phyloP scores from a whole-genome alignment of 2,888 invertebrate species.

The Parnassius apollo region DNA sequence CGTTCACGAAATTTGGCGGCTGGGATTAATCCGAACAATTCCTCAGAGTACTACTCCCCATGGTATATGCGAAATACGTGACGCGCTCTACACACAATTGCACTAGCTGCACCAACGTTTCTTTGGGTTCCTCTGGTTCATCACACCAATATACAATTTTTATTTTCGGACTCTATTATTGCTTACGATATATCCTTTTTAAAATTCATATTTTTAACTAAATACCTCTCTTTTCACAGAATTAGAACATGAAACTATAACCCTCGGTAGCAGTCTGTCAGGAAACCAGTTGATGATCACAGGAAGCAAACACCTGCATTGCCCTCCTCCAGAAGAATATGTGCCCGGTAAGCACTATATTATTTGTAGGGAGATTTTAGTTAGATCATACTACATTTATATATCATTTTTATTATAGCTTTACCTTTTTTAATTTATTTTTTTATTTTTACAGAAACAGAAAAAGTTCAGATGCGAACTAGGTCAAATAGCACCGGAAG shows the following conservation, averaged over 20 bases:
- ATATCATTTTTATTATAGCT: neutral
- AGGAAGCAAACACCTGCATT: constrained; percentile 90
- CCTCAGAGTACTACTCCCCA: no score
- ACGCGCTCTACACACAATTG: neutral
- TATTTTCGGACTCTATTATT: no score
- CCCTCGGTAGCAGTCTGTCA: constrained; percentile 81
- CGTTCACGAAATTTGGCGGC: no score
- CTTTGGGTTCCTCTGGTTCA: neutral
- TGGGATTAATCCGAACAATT: no score
- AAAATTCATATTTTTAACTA: neutral
- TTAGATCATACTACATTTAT: neutral
- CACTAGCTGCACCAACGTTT: constrained; percentile 51
- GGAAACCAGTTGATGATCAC: constrained; percentile 89
- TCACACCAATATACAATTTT: no score
- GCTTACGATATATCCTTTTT: no score
- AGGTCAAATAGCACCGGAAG: constrained; percentile 80
- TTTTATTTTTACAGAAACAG: constrained; percentile 62
- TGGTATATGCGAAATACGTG: constrained; percentile 29
- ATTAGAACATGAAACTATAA: constrained; percentile 67
- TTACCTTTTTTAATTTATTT: neutral
- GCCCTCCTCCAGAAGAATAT: constrained; percentile 86
- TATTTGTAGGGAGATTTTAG: neutral
- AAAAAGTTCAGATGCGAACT: constrained; percentile 80
- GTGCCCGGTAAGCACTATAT: constrained; percentile 59
- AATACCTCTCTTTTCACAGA: constrained; percentile 48